Base-by-base conservation (phyloP, 35 echinoderm and acorn worm genomes). In the Patiria miniata region DNA sequence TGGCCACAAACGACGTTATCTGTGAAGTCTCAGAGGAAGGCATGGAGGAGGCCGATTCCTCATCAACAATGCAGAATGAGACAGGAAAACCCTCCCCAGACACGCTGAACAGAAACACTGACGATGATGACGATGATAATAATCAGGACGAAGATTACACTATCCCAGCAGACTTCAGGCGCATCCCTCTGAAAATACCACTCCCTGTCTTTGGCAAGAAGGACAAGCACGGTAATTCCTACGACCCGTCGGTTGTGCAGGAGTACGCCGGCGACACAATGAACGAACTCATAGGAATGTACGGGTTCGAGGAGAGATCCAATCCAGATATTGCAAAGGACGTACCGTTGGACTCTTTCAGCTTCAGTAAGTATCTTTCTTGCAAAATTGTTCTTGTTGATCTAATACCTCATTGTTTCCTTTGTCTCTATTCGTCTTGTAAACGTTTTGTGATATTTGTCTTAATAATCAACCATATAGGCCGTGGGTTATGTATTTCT, bases 211-310 rank as follows among this genome's bases (percentile, higher is more conserved):
- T 73, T 36, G 65, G 65, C 34, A 73, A 73, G 26, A 30, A 10
- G n/a, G 29, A 16, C 9, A 23, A 32, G 26, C 26, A 73, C 10
- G 42, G 42, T 6, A 36, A 73, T 34, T 23, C 65, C 2, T 57
- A 53, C 9, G 51, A 90, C 61, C 61, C 79, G 12, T 57, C 51
- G 17, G 96, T 83, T 0, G 93, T 99, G 22, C 68, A 90, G 65
- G 93, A 94, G 51, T 99, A 99, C 59, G 96, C 96, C 8, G 83
- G 92, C 51, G 85, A 89, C 56, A 94, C 96, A 22, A 92, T 99
- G 93, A 95, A 99, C 61, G 96, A 99, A 52, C 89, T 99, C 26
- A 82, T 99, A 18, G 93, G 90, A n/a, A 94, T 99, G 89, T 99
- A 94, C 51, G 96, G 96, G 18, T 94, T 92, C 37, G 89, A 94